Base-by-base conservation (phyloP, 1,140 invertebrate genomes). In the Diachasmimorpha longicaudata region DNA sequence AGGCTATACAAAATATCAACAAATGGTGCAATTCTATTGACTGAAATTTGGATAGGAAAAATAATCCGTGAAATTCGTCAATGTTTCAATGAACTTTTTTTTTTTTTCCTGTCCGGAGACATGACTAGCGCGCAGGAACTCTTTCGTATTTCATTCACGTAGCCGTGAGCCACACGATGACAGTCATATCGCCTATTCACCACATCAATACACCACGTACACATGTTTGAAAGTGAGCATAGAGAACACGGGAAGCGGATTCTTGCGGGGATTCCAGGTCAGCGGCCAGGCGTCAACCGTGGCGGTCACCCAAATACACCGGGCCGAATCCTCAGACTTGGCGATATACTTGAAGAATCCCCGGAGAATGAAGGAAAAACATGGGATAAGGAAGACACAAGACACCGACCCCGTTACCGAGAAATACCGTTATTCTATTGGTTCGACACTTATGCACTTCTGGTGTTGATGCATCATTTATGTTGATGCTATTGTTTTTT, bases 241-340 rank as follows among this genome's bases (percentile, higher is more conserved):
- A 11, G 63, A 67, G 37, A 39, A 42, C 11, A 36, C 68, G 23
- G 82, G 79, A 83, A 81, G 79, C 80, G 83, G 80, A 84, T 83
- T 82, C 72, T 58, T 74, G 74, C 69, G 79, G 73, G 39, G 79
- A 86, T 89, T 89, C 84, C 86, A 86, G 86, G 87, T 87, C 87
- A 87, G 77, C 83, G 84, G 85, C 81, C 82, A 81, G 81, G 80
- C 81, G 85, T 87, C 31, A 31, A 31, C 31, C 31, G 31, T 31
- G 31, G 31, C 31, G 31, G 31, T 31, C 84, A 85, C 74, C 23
- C 75, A 66, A 67, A 75, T 25, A 39, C 36, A 19, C 36, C 9
- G 39, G 39, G 3, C 31, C 31, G 16, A 68, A 11, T n/a, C 36
- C 25, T 19, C 31, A 10, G 16, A 66, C 21, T 66, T 31, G 52